phyloP scores from a whole-genome alignment of 1,140 invertebrate genomes.

The Eumeta japonica region DNA sequence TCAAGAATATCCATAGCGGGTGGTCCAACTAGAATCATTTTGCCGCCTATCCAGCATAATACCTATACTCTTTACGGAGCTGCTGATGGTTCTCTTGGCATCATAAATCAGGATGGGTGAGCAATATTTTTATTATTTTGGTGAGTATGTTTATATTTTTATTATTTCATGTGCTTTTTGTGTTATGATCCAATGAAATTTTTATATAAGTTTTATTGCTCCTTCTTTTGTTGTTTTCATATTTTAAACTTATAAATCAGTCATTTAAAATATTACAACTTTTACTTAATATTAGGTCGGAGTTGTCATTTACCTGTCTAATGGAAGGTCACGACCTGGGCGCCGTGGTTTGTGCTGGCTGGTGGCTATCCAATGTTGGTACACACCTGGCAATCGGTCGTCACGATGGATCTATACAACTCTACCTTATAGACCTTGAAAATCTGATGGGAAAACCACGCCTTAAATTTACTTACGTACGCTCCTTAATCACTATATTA shows the following conservation, averaged over 20 bases:
- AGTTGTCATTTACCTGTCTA: slow-evolving; percentile 29
- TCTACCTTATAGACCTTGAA: slow-evolving; percentile 35
- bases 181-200: too few species aligned
- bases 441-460: slow-evolving; percentile 35
- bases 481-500: too few species aligned
- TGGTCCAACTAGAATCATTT: slow-evolving; percentile 30
- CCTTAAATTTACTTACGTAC: slow-evolving; percentile 45
- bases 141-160: too few species aligned
- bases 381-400: slow-evolving; percentile 38
- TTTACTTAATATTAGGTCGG: too few species aligned
- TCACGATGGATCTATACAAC: slow-evolving; percentile 44
- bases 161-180: too few species aligned
- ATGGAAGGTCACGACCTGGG: slow-evolving; percentile 35
- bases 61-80: slow-evolving; percentile 39
- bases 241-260: too few species aligned
- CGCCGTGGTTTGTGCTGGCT: slow-evolving; percentile 38
- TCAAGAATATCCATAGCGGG: slow-evolving; percentile 24
- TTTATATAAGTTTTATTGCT: too few species aligned
- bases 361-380: slow-evolving; percentile 25
- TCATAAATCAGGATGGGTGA: slow-evolving; percentile 36
- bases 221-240: too few species aligned
- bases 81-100: slow-evolving; percentile 42
- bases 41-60: slow-evolving; percentile 22
- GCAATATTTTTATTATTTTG: too few species aligned
- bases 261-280: too few species aligned